Conservation (phyloP, 2,797 vertebrate genomes). For the Gymnopithys bicolor region DNA sequence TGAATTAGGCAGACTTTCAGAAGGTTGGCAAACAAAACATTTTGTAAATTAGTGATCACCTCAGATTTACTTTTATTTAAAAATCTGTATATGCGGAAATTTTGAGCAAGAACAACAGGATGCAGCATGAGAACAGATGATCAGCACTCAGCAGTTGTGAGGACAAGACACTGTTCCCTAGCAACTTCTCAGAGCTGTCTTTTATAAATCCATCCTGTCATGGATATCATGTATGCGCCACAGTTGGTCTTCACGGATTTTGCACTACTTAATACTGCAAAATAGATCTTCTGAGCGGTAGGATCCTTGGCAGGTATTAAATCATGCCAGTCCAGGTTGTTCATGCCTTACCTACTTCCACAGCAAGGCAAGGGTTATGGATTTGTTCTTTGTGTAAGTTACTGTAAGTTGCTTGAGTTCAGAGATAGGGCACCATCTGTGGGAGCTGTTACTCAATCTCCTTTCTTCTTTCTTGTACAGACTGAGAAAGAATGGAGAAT, state of each 20-base stretch:
- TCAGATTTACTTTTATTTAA: not conserved
- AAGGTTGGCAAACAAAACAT: not conserved
- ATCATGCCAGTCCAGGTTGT: not conserved
- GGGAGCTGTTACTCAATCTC: not conserved
- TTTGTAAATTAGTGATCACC: not conserved
- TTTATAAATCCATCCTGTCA: constrained; percentile 9
- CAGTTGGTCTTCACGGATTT: constrained; percentile 27
- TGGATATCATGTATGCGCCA: not conserved
- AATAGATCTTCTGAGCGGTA: not conserved
- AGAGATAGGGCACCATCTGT: not conserved
- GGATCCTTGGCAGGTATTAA: not conserved
- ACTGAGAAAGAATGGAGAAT: not conserved
- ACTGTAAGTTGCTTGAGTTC: not conserved
- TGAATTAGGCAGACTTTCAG: not conserved
- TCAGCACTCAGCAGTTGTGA: not conserved
- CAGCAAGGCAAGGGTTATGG: not conserved
- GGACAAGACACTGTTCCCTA: constrained; percentile 53
- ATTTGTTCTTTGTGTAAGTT: not conserved
- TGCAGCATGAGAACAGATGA: not conserved
- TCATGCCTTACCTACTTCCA: not conserved
- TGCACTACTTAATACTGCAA: not conserved
- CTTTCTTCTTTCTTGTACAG: not conserved
- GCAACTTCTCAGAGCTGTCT: constrained; percentile 42
- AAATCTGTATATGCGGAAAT: not conserved
- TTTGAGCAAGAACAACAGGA: not conserved